Percentiles rank a stretch among this genome's conserved stretches.
Evolutionary conservation across 2,113 vertebrate genomes (phyloP).

Genomic region (Rhodinocichla rosea): DNA sequence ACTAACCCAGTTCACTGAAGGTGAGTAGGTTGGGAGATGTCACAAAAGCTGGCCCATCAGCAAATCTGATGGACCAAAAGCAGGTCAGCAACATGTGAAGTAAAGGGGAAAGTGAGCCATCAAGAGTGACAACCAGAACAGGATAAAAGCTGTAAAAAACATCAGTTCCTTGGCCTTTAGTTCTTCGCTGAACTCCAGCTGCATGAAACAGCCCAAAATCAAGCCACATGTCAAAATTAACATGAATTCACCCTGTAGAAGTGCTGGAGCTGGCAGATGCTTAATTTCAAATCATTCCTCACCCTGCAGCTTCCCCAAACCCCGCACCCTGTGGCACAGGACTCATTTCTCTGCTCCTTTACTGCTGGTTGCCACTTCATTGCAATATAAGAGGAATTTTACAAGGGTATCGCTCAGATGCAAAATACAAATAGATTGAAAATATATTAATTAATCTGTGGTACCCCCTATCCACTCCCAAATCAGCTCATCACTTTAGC

Average conservation of each 20-base stretch:
- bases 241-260: not conserved
- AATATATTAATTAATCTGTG: not conserved
- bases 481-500: not conserved
- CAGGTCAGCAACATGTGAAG: not conserved
- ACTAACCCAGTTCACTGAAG: rapidly evolving
- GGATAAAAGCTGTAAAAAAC: not conserved
- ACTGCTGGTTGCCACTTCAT: not conserved
- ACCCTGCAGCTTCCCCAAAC: not conserved
- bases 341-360: not conserved
- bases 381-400: not conserved
- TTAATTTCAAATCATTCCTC: not conserved
- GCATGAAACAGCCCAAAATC: not conserved
- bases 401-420: not conserved
- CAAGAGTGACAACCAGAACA: not conserved
- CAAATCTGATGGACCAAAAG: not conserved
- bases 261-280: not conserved
- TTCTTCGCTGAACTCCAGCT: not conserved
- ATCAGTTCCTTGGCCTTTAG: not conserved
- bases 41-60: not conserved
- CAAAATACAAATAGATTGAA: not conserved
- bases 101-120: not conserved
- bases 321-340: not conserved
- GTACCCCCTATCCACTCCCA: not conserved
- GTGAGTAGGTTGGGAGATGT: not conserved
- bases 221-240: not conserved